Evolutionary conservation across 2,113 vertebrate genomes (phyloP), one percentile per base, ranked within the genome.

Genomic region (Paradoxurus hermaphroditus): DNA sequence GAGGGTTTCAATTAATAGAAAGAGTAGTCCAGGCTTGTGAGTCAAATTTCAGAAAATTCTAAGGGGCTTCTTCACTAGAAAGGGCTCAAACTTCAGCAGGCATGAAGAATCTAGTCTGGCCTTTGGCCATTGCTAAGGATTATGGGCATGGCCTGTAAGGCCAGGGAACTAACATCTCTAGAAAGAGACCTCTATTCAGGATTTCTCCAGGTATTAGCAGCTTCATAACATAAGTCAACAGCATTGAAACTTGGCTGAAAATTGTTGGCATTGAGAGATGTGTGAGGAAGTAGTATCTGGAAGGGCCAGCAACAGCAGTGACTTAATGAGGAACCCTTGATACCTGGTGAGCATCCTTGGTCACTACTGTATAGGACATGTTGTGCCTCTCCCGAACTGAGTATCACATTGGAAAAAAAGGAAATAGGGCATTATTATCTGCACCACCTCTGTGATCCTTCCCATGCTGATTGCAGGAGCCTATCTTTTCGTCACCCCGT

Each of bases 391-490:
- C 36, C 46, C 29, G 29, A 36, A 62, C 31, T 34, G 1, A 2
- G 27, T 3, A 14, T 2, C 25, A 0, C 4, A 0, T 0, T 27
- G 9, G 67, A 62, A n/a, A 41, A 59, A 46, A 59, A 5, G 7
- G 14, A 18, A 4, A 11, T 7, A 7, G 29, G 21, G 1, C 1
- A 0, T 3, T 75, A 16, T 31, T 73, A 21, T 14, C 34, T 15
- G 6, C 5, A 59, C 8, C 23, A 31, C 4, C 21, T 68, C 70
- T 34, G 14, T 1, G 15, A 41, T 53, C 21, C 36, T 83, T 46
- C 21, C 53, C 4, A 2, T 3, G 4, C 21, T 49, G 29, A 70
- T n/a, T 15, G 1, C 7, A 41, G n/a, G 2, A 1, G 12, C 44
- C 15, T n/a, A 1, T 46, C 86, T 79, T 56, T 86, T 72, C 44